A percentile compares a stretch with the other conserved stretches of the same genome.
Conservation (phyloP, 2,113 vertebrate genomes). For the Leucopsar rothschildi region DNA sequence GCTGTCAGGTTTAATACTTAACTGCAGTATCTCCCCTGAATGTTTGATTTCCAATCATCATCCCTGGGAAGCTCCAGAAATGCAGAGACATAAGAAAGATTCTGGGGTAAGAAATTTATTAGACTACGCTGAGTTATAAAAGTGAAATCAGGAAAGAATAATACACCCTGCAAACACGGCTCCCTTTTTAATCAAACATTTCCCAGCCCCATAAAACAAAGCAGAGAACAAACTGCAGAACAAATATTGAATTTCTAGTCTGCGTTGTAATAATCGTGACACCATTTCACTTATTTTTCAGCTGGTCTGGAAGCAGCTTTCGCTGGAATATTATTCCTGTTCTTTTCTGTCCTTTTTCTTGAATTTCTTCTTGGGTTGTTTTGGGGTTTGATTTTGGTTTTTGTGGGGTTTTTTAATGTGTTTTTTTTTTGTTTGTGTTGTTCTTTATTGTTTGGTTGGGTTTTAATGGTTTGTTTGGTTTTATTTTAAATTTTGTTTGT, state of each 20-base stretch:
- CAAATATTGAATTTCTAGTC: not conserved
- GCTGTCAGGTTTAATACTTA: conserved; percentile 23
- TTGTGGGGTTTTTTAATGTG: rapidly evolving
- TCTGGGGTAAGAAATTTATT: not conserved
- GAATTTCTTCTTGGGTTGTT: not conserved
- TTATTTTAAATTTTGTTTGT: not conserved
- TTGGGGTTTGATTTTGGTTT: not conserved
- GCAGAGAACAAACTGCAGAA: not conserved
- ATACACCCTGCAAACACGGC: not conserved
- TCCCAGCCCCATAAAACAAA: not conserved
- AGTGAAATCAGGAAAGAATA: not conserved
- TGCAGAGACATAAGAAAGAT: not conserved
- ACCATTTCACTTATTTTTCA: not conserved
- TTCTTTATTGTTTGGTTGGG: not conserved
- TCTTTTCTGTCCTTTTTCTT: not conserved
- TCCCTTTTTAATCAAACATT: not conserved
- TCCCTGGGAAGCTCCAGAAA: not conserved
- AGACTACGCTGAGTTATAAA: not conserved
- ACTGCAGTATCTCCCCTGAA: not conserved
- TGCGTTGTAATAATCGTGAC: not conserved
- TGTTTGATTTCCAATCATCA: conserved; percentile 40
- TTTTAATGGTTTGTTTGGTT: not conserved
- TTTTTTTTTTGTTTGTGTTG: too few relatives aligned
- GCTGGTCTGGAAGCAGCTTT: not conserved
- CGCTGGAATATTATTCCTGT: not conserved